Evolutionary conservation across 2,113 vertebrate genomes (phyloP), one percentile per base, ranked within the genome.

Genomic region (Edolisoma coerulescens): DNA sequence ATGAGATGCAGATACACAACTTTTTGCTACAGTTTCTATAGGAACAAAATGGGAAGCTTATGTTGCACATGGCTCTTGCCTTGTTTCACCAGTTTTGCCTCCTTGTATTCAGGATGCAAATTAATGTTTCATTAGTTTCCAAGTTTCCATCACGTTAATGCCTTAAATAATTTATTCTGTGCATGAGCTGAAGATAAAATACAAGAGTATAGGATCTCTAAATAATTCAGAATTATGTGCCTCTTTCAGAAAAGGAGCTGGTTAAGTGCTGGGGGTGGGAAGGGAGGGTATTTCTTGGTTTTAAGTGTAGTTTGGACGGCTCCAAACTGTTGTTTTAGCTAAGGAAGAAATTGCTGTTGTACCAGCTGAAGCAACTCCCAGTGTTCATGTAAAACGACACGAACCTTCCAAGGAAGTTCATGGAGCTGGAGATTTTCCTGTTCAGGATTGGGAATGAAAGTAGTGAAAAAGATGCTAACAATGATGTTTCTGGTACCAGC

Each of bases 41-140:
- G 82, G 88, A 87, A 47, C 87, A 86, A 37, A 74, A 75, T n/a
- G 33, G 0, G 0, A 52, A 24, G 70, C 45, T 77, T 57, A 27
- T 39, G 44, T 90, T 52, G 69, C 71, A 16, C 59, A 2, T 37
- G 57, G 49, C 45, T 30, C 70, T 81, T 64, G 35, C 87, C 52
- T 71, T 77, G 91, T 85, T 93, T 87, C 90, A 49, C 63, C 75
- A 87, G 77, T 89, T 95, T 84, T 92, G 59, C 68, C 81, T 94
- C 14, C 95, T 88, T 95, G 93, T 84, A 12, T 89, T 95, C 91
- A 91, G 90, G 87, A 94, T 95, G 87, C 87, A 95, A 91, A 97
- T 97, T 85, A 96, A 96, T 96, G 94, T 95, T 97, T 96, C 89
- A 96, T 95, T 96, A 96, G 94, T 87, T 91, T 91, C 93, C 84